Percentiles rank a stretch among this genome's conserved stretches.
Evolutionary conservation across 2,113 vertebrate species (phyloP).

Genomic region (Corythaixoides concolor): DNA sequence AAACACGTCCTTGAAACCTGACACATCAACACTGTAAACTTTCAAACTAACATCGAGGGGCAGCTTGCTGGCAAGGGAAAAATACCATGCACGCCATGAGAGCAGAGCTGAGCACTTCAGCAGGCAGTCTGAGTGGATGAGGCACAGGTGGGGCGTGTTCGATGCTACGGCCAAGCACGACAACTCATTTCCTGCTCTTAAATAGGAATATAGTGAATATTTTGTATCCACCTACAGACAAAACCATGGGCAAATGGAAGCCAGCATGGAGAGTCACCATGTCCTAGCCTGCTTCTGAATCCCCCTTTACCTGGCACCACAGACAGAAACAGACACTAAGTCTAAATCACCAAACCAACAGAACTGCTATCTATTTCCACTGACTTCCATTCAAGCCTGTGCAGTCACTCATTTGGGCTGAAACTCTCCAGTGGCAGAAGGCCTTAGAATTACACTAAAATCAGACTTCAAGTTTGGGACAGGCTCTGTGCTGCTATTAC

Average conservation of each 20-base stretch:
- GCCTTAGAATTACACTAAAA: background rate
- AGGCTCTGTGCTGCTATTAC: background rate
- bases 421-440: background rate
- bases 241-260: background rate
- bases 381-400: background rate
- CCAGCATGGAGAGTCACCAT: background rate
- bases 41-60: background rate
- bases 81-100: accelerated
- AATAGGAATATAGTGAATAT: background rate
- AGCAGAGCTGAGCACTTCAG: background rate
- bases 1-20: background rate
- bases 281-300: background rate
- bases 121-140: background rate
- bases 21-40: background rate
- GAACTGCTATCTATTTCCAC: background rate
- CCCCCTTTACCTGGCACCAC: background rate
- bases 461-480: background rate
- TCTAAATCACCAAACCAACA: background rate
- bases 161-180: background rate
- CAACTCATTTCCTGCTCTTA: background rate
- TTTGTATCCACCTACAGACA: background rate
- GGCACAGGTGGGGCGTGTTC: accelerated
- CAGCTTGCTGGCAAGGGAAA: background rate
- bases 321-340: background rate
- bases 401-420: background rate